Conservation (phyloP, 2,113 vertebrate species). For the mouse (Mus musculus) region DNA sequence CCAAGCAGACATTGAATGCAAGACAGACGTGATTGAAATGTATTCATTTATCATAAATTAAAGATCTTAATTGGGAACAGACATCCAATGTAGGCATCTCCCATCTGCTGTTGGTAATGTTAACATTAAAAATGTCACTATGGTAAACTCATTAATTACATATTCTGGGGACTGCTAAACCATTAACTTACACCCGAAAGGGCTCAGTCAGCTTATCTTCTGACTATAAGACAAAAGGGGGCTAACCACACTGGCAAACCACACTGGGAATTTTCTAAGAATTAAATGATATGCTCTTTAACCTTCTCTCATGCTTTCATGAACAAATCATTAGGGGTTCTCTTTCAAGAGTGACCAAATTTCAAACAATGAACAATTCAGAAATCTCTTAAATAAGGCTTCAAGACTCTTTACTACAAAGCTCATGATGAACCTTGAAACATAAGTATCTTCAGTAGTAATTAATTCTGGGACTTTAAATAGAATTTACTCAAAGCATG, state of each 20-base stretch:
- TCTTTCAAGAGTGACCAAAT: slow-evolving; percentile 45
- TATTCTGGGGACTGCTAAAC: slow-evolving; percentile 66
- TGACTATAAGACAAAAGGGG: slow-evolving; percentile 29
- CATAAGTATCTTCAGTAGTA: slow-evolving; percentile 54
- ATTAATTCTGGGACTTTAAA: slow-evolving; percentile 24
- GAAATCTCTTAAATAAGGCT: slow-evolving; percentile 1
- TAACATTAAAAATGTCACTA: slow-evolving; percentile 78
- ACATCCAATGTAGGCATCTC: slow-evolving; percentile 69
- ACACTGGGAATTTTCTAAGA: slow-evolving; percentile 35
- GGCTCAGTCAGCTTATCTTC: slow-evolving; percentile 25
- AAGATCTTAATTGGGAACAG: slow-evolving; percentile 75
- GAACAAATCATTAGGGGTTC: not conserved
- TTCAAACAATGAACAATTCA: slow-evolving; percentile 39
- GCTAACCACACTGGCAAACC: not conserved
- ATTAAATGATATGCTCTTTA: slow-evolving; percentile 38
- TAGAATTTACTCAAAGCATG: slow-evolving; percentile 2
- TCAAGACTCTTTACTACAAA: slow-evolving; percentile 17
- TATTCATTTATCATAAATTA: slow-evolving; percentile 79
- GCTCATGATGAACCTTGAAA: slow-evolving; percentile 23
- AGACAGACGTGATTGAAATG: slow-evolving; percentile 76
- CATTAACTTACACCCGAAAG: slow-evolving; percentile 70
- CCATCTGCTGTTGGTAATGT: slow-evolving; percentile 70
- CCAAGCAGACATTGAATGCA: slow-evolving; percentile 69
- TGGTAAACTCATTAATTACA: slow-evolving; percentile 73
- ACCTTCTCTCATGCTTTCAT: slow-evolving; percentile 30